Conservation (phyloP, 2,113 vertebrate species). For the Corydoras sp. region DNA sequence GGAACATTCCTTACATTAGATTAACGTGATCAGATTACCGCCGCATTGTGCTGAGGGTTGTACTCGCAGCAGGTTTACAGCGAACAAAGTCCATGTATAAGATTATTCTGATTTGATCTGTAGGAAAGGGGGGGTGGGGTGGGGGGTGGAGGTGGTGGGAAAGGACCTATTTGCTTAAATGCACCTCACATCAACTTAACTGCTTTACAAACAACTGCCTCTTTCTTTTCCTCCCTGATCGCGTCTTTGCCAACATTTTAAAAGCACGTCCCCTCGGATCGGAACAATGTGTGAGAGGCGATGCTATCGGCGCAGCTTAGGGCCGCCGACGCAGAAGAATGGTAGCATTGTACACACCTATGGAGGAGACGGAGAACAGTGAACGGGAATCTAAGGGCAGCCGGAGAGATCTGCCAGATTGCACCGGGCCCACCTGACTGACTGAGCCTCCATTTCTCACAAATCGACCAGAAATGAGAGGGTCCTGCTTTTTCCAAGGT, state of each 20-base stretch:
- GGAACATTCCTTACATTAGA: no score
- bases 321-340: conserved; percentile 31
- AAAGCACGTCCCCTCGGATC: conserved; percentile 31
- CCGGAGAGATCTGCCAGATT: conserved; percentile 30
- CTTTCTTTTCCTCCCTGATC: conserved; percentile 16
- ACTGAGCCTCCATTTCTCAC: conserved; percentile 17
- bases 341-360: conserved; percentile 32
- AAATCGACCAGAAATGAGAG: no score
- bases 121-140: no score
- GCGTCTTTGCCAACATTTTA: conserved; percentile 37
- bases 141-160: no score
- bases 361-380: conserved; percentile 21
- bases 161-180: no score
- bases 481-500: no score
- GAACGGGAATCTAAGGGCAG: conserved; percentile 26
- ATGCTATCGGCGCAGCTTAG: conserved; percentile 36
- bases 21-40: no score
- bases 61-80: no score
- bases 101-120: no score
- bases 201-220: conserved; percentile 28
- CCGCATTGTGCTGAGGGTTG: no score
- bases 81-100: no score
- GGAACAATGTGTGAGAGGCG: conserved; percentile 35
- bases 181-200: conserved; percentile 21
- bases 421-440: conserved; percentile 9